phyloP scores from a whole-genome alignment of 2,113 vertebrate genomes.

The Notarius lentiginosus region DNA sequence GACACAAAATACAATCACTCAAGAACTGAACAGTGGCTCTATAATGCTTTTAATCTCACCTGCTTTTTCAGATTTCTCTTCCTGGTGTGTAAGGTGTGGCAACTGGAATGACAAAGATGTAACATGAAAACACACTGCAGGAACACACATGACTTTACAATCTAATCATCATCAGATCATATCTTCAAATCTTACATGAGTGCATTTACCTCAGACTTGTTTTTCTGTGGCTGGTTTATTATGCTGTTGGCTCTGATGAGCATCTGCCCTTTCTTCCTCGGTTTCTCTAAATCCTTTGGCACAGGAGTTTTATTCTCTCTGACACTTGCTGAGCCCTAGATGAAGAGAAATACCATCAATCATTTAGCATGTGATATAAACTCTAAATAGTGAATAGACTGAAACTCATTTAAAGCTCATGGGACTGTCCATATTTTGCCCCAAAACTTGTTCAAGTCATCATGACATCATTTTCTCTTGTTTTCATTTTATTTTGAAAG shows the following conservation, averaged over 20 bases:
- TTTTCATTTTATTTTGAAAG: not conserved
- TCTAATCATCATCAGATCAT: not conserved
- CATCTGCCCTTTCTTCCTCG: conserved; percentile 40
- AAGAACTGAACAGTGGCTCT: not conserved
- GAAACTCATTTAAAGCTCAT: not conserved
- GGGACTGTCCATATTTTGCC: not conserved
- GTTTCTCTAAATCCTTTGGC: conserved; percentile 4
- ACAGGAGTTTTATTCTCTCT: conserved; percentile 10
- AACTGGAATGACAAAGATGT: conserved; percentile 2
- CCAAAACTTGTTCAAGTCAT: not conserved
- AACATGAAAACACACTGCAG: not conserved
- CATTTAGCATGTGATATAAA: not conserved
- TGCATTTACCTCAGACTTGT: conserved; percentile 29
- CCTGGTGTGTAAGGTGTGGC: not conserved
- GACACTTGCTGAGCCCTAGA: conserved; percentile 6
- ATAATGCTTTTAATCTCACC: conserved; percentile 15
- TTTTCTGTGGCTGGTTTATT: not conserved
- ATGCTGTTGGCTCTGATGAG: conserved; percentile 45
- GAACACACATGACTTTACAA: not conserved
- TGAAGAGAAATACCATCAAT: not conserved
- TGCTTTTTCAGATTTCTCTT: conserved; percentile 8
- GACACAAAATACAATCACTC: not conserved
- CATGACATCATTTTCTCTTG: not conserved
- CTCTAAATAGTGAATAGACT: not conserved
- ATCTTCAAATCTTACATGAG: not conserved